Base-by-base conservation (phyloP, 2,888 invertebrate species). In the Pyrrhia umbra region DNA sequence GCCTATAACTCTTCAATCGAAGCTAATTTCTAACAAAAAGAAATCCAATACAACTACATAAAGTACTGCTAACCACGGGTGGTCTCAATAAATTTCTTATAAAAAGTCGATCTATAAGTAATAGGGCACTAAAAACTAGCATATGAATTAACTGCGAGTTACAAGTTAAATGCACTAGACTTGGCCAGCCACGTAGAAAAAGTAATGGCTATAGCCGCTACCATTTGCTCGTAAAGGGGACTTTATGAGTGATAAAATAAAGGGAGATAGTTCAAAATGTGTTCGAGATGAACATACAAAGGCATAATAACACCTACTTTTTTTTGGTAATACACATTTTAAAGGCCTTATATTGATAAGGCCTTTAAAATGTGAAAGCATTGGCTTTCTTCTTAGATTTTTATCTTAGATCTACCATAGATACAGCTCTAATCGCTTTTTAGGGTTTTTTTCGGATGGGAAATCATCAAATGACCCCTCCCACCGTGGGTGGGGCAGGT, bases 81-180 rank as follows among this genome's bases (percentile, higher is more conserved):
- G 80, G 81, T 75, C 77, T 25, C 23, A 65, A 75, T 79, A 72
- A 75, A 70, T 70, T 66, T 34, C 21, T 10, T 40, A 54, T 52
- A 80, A 80, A 74, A 76, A 71, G 59, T 63, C 23, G 68, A 46
- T 57, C 74, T 51, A 61, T 69, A 65, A 72, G 78, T 79, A 79
- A 82, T 75, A 74, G 72, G 70, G 63, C 43, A 66, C 62, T 74
- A 78, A 84, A 82, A 83, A 81, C 71, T 68, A 67, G 70, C 58
- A 75, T 68, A 77, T 69, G 67, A 76, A 81, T 71, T 82, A 71
- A 68, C 61, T 68, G 57, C 62, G 34, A 42, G 51, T 63, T 64
- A 78, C 69, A 69, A 73, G 65, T 64, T 72, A 68, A 70, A 77
- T 57, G 73, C 57, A 66, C 57, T 62, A 43, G 66, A 49, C 63